Conservation (phyloP, 2,113 vertebrate genomes). For the Notothenia coriiceps region DNA sequence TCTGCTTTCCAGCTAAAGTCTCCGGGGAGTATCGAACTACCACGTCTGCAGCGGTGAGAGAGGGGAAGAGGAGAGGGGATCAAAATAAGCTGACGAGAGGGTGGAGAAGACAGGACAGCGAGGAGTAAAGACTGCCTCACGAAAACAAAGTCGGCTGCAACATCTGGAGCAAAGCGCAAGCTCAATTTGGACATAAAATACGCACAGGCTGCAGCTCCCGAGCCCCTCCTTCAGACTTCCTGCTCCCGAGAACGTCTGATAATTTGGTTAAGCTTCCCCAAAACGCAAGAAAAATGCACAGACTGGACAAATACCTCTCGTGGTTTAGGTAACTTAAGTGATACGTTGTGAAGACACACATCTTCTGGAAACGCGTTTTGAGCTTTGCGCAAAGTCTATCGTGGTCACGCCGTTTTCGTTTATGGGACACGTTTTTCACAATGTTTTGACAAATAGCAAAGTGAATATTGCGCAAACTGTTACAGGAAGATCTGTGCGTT, state of each 20-base stretch:
- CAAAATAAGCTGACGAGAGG: slow-evolving; percentile 46
- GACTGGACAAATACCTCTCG: slow-evolving; percentile 21
- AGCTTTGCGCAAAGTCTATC: slow-evolving; percentile 3
- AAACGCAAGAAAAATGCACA: slow-evolving; percentile 61
- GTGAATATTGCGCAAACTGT: slow-evolving; percentile 16
- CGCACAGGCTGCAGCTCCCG: slow-evolving; percentile 14
- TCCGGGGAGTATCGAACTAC: slow-evolving; percentile 70
- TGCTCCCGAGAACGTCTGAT: slow-evolving; percentile 26
- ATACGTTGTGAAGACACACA: slow-evolving; percentile 1
- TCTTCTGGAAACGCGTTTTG: background rate
- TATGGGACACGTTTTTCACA: slow-evolving; percentile 23
- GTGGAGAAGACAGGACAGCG: slow-evolving; percentile 31
- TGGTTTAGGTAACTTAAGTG: slow-evolving; percentile 19
- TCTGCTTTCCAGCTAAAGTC: slow-evolving; percentile 63
- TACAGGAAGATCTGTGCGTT: background rate
- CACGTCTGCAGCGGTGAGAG: slow-evolving; percentile 80
- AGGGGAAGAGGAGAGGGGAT: slow-evolving; percentile 51
- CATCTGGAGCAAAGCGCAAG: slow-evolving; percentile 55
- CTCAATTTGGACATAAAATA: slow-evolving; percentile 40
- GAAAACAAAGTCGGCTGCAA: slow-evolving; percentile 54
- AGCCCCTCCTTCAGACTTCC: slow-evolving; percentile 25
- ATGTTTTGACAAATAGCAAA: slow-evolving; percentile 78
- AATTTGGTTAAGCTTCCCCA: background rate
- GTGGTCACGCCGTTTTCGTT: background rate
- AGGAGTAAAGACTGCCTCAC: slow-evolving; percentile 32